These are phyloP conservation scores for Venustoraphidia nigricollis DNA, from an alignment of 2,888 invertebrate species.

Conservation along the genomic window DNA sequence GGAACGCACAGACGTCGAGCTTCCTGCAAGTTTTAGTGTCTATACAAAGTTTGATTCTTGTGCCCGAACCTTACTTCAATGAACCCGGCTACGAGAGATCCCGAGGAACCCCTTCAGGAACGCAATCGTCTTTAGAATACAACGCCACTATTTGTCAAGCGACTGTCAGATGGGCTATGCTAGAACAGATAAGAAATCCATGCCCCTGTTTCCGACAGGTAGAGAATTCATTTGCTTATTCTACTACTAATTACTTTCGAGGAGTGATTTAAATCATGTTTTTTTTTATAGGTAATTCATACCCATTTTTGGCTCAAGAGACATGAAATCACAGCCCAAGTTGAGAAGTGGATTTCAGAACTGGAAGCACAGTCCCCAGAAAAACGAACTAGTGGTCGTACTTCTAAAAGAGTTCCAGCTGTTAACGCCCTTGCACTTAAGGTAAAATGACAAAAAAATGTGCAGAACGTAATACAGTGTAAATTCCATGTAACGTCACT, in stretches of 20 bases:
- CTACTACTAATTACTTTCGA: background rate
- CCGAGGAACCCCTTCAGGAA: conserved; percentile 75
- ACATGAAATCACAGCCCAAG: conserved; percentile 75
- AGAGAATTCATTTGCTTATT: conserved; percentile 8
- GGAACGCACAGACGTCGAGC: conserved; percentile 92
- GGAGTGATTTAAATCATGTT: background rate
- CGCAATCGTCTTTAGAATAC: conserved; percentile 82
- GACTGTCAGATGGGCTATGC: conserved; percentile 91
- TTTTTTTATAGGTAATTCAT: conserved; percentile 54
- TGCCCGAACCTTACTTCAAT: conserved; percentile 88
- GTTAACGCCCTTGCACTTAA: conserved; percentile 58
- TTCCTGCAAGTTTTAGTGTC: conserved; percentile 87
- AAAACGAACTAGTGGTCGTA: conserved; percentile 62
- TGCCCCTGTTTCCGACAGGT: conserved; percentile 85
- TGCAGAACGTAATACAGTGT: too few species aligned
- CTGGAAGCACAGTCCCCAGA: conserved; percentile 63
- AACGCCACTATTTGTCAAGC: conserved; percentile 92
- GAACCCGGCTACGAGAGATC: conserved; percentile 89
- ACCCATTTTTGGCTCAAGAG: conserved; percentile 91
- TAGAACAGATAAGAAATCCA: conserved; percentile 81
- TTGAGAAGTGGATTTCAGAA: conserved; percentile 82
- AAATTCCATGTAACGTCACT: too few species aligned
- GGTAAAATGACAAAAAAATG: conserved; percentile 25
- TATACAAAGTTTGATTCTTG: conserved; percentile 82
- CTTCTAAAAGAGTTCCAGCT: conserved; percentile 23